phyloP scores from a whole-genome alignment of 2,888 invertebrate genomes.

The Sphaeridia pumilis region DNA sequence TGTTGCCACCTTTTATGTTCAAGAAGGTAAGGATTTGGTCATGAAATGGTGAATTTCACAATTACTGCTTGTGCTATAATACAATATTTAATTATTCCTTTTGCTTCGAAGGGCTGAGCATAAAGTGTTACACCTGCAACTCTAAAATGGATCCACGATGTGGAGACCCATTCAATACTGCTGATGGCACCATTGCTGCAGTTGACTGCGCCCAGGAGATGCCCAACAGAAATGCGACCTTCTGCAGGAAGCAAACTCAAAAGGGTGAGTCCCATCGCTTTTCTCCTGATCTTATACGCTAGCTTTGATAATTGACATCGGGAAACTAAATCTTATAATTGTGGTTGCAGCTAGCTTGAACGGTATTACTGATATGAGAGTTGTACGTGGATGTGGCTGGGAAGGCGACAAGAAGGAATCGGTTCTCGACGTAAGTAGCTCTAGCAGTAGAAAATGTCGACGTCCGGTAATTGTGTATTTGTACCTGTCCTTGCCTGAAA shows the following conservation, averaged over 20 bases:
- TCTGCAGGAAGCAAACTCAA: slow-evolving; percentile 44
- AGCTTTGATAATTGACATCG: too few species aligned
- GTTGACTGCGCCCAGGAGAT: slow-evolving; percentile 39
- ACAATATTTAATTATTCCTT: too few species aligned
- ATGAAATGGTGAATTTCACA: too few species aligned
- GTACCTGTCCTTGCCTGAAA: too few species aligned
- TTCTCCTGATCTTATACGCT: too few species aligned
- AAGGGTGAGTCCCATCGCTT: too few species aligned
- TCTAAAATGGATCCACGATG: slow-evolving; percentile 43
- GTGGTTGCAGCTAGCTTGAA: slow-evolving; percentile 23
- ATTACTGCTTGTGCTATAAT: too few species aligned
- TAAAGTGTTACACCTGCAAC: slow-evolving; percentile 43
- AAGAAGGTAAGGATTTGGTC: too few species aligned
- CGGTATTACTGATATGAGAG: slow-evolving; percentile 19
- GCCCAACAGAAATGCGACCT: slow-evolving; percentile 36
- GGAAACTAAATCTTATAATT: too few species aligned
- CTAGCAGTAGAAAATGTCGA: too few species aligned
- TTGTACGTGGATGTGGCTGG: slow-evolving; percentile 32
- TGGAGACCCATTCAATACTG: slow-evolving; percentile 42
- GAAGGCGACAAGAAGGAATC: slow-evolving; percentile 18
- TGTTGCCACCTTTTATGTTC: too few species aligned
- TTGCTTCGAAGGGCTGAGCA: slow-evolving; percentile 16
- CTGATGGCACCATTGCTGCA: slow-evolving; percentile 40
- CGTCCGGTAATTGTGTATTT: too few species aligned
- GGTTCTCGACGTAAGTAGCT: slow-evolving; percentile 10